These are phyloP conservation scores for Dinomys branickii DNA, from an alignment of 2,113 vertebrate species.

Conservation along the genomic window DNA sequence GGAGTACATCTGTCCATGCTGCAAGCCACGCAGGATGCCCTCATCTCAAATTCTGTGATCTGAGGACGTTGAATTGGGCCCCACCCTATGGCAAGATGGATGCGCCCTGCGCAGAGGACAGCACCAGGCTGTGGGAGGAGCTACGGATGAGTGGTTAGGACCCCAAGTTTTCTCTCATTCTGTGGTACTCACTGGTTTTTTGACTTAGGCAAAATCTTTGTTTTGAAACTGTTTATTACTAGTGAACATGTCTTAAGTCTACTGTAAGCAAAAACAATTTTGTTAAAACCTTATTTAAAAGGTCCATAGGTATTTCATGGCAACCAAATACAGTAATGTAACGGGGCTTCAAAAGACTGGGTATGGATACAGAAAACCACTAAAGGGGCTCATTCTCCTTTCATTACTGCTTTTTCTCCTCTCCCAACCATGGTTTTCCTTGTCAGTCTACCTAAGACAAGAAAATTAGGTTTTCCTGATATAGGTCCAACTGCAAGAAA, in stretches of 20 bases:
- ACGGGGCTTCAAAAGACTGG: neutral
- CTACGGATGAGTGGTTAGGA: neutral
- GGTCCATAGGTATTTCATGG: neutral
- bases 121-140: neutral
- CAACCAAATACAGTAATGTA: neutral
- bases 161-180: neutral
- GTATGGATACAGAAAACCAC: neutral
- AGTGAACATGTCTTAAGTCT: neutral
- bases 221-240: neutral
- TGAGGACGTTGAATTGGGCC: neutral
- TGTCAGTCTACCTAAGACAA: neutral
- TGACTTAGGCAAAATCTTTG: neutral
- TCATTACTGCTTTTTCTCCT: neutral
- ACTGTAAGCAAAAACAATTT: neutral
- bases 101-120: neutral
- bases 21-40: constrained; percentile 49
- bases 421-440: neutral
- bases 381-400: neutral
- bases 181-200: neutral
- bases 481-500: neutral
- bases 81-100: neutral
- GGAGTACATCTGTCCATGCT: constrained; percentile 53
- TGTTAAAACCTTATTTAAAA: neutral
- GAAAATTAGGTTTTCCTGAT: neutral
- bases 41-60: neutral